phyloP scores from a whole-genome alignment of 1,140 invertebrate genomes.

The Drosophila bocki region DNA sequence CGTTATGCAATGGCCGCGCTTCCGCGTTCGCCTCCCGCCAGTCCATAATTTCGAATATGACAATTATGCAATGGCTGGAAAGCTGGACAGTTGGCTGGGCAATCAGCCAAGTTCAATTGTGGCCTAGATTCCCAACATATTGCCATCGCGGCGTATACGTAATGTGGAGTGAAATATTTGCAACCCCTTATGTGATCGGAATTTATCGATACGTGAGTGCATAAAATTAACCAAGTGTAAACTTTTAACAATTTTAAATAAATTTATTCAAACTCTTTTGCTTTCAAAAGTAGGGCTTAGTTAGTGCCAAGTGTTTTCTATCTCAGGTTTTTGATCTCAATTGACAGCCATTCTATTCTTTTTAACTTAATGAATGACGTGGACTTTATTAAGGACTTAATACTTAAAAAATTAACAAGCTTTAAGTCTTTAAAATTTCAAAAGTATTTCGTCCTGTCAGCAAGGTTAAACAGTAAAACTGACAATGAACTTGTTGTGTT shows the following conservation, averaged over 20 bases:
- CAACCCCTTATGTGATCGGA: conserved; percentile 2
- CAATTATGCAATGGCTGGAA: conserved; percentile 71
- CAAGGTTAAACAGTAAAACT: no score
- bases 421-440: no score
- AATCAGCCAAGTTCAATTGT: conserved; percentile 68
- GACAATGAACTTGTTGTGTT: not conserved
- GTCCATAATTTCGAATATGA: conserved; percentile 74
- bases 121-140: conserved; percentile 28
- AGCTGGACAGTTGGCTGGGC: conserved; percentile 42
- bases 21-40: conserved; percentile 43
- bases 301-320: not conserved
- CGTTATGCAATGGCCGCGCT: conserved; percentile 54
- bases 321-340: not conserved
- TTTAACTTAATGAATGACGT: no score
- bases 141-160: conserved; percentile 61
- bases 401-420: not conserved
- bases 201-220: conserved; percentile 1
- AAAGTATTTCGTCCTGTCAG: conserved; percentile 5
- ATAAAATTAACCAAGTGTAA: not conserved
- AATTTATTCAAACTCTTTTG: not conserved
- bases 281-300: not conserved
- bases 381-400: no score
- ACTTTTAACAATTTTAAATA: not conserved
- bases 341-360: not conserved
- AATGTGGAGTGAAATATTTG: conserved; percentile 46